Percentiles rank a stretch among this genome's conserved stretches.
phyloP scores from a whole-genome alignment of 1,140 invertebrate species.

The Leptinotarsa texana region DNA sequence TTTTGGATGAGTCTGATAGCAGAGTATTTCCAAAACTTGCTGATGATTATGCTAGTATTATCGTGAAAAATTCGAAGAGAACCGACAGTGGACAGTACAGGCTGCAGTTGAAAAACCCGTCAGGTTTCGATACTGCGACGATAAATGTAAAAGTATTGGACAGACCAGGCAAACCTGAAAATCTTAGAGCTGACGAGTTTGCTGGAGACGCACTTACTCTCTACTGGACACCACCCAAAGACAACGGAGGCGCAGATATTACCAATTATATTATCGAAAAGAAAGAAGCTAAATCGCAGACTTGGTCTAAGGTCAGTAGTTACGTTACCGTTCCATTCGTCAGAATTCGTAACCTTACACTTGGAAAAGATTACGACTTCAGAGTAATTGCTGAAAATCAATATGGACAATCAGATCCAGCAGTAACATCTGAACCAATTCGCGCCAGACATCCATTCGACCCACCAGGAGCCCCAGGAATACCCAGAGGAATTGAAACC shows the following conservation, averaged over 20 bases:
- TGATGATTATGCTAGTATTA: constrained; percentile 87
- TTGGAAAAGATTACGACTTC: constrained; percentile 95
- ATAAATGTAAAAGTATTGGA: constrained; percentile 94
- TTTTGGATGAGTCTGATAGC: constrained; percentile 73
- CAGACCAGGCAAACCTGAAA: constrained; percentile 83
- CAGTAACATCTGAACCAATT: constrained; percentile 84
- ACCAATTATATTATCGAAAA: constrained; percentile 98
- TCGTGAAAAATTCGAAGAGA: constrained; percentile 89
- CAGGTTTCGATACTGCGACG: constrained; percentile 91
- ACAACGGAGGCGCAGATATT: constrained; percentile 92
- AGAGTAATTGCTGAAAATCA: constrained; percentile 97
- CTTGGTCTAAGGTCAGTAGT: constrained; percentile 90
- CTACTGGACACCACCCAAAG: constrained; percentile 94
- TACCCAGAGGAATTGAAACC: constrained; percentile 82
- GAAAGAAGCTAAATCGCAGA: constrained; percentile 77
- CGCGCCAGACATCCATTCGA: constrained; percentile 94
- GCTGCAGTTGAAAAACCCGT: constrained; percentile 90
- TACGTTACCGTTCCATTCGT: constrained; percentile 88
- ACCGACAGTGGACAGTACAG: constrained; percentile 91
- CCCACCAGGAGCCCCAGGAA: constrained; percentile 86
- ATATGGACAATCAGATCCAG: constrained; percentile 93
- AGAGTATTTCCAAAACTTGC: constrained; percentile 83
- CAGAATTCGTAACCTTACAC: constrained; percentile 86
- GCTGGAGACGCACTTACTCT: constrained; percentile 93
- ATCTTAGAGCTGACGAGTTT: constrained; percentile 89